These are phyloP conservation scores for Rhipidura dahli DNA, from an alignment of 2,113 vertebrate genomes.

Conservation along the genomic window DNA sequence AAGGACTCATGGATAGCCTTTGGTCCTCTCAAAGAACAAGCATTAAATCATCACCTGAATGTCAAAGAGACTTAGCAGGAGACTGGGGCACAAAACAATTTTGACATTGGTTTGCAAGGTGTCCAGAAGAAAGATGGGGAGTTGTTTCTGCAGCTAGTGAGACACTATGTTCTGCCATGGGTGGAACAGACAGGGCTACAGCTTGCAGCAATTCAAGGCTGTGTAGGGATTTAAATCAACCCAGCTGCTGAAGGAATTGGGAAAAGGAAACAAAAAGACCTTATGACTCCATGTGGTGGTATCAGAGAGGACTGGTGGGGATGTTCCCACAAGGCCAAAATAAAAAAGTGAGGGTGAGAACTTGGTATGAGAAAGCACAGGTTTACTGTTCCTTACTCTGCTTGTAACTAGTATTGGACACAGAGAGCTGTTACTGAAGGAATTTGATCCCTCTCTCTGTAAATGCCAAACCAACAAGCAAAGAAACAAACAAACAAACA, in stretches of 20 bases:
- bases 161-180: neutral
- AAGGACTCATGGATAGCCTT: neutral
- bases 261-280: neutral
- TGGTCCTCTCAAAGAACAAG: neutral
- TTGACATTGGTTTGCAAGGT: neutral
- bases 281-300: neutral
- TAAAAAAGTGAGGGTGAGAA: neutral
- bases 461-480: neutral
- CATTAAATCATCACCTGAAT: neutral
- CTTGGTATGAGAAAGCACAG: neutral
- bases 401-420: neutral
- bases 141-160: neutral
- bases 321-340: neutral
- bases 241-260: neutral
- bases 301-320: neutral
- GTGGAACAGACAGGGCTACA: neutral
- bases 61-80: neutral
- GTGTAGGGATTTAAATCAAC: neutral
- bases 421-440: neutral
- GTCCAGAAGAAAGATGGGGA: slow-evolving; percentile 5
- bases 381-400: neutral
- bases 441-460: neutral
- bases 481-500: neutral
- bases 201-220: neutral
- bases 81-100: neutral